Base-by-base conservation (phyloP, 2,888 invertebrate genomes). In the Cephus rjabovi region DNA sequence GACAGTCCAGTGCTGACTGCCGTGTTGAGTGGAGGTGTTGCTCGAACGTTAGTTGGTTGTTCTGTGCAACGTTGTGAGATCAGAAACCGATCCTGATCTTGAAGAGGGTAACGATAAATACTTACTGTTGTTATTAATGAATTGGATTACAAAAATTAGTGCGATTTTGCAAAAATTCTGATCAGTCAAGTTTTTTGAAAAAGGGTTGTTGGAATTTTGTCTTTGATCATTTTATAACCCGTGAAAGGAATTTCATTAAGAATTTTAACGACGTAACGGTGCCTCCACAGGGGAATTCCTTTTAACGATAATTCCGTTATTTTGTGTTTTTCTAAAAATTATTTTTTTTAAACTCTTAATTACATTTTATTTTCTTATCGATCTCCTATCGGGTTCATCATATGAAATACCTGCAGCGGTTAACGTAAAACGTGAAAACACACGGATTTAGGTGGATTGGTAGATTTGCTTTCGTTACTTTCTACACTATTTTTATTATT, bases 1-100 rank as follows among this genome's bases (percentile, higher is more conserved):
- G 15, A 56, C 87, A 88, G 88, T 88, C 80, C 83, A 83, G 85
- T 83, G 82, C 80, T 78, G 82, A 84, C 84, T 83, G 82, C 83
- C 83, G 85, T 75, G 75, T 79, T 77, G 85, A 83, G 77, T 78
- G 80, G 87, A 79, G 76, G 82, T 75, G 71, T 81, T 56, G 56
- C 23, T 56, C 23, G 56, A 23, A 56, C 56, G 23, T 23, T 56
- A 23, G 23, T 56, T 56, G 23, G 23, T 56, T 9, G 1, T 56
- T 23, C 9, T 2, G 9, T 56, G 23, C 23, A 9, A 56, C 40
- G 56, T 56, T 23, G 56, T 56, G 56, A 23, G 56, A 23, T 56
- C 9, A 56, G 9, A 23, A 56, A 9, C 56, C 56, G 23, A 56
- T 23, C 56, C 56, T 56, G 23, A 56, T 56, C 2, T 56, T 2